Conservation (phyloP, 2,888 invertebrate species). For the Caenorhabditis wallacei region DNA sequence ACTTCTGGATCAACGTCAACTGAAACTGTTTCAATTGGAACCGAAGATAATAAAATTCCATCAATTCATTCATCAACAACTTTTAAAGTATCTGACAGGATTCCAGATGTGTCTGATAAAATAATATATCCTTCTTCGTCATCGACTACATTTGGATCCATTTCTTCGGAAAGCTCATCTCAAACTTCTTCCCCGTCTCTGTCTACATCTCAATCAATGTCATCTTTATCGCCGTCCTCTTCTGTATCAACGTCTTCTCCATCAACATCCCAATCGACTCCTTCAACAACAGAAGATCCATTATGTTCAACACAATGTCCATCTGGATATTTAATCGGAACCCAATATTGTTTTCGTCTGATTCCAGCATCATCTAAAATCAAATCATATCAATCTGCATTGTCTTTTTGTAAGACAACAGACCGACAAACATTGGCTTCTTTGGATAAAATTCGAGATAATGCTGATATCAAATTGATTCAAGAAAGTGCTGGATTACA, state of each 20-base stretch:
- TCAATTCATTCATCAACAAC: no score
- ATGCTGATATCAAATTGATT: conserved; percentile 18
- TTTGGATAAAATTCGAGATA: conserved; percentile 16
- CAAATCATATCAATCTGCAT: conserved; percentile 10
- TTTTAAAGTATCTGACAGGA: no score
- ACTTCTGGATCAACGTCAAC: no score
- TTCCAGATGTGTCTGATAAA: no score
- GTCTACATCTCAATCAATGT: no score
- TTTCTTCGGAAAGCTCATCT: no score
- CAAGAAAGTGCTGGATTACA: conserved; percentile 19
- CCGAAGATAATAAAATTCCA: no score
- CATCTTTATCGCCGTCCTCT: no score
- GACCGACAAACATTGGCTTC: conserved; percentile 30
- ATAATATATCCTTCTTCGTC: no score
- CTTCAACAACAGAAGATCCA: conserved; percentile 1
- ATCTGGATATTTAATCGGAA: conserved; percentile 3
- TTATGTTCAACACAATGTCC: not conserved
- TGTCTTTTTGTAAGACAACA: conserved; percentile 8
- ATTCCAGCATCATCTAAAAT: not conserved
- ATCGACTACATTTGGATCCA: no score
- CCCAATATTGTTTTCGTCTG: not conserved
- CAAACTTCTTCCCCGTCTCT: no score
- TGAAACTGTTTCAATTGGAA: no score
- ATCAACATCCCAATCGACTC: not conserved
- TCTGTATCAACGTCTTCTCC: not conserved